These are phyloP conservation scores for Sycobia sp. DNA, from an alignment of 1,140 invertebrate species.

Conservation along the genomic window DNA sequence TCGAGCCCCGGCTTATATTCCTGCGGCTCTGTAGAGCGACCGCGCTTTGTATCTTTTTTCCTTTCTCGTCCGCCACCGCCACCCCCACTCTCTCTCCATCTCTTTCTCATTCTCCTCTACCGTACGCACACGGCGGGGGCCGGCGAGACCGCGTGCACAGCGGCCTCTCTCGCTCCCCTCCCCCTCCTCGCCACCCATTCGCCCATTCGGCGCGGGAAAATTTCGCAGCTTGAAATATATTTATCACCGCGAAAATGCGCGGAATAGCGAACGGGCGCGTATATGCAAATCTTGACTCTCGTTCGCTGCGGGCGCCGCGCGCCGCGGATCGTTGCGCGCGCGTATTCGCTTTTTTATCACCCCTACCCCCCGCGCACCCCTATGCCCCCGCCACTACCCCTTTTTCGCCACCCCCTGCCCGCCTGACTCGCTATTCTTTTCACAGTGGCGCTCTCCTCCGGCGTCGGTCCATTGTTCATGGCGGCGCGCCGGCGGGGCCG, in stretches of 20 bases:
- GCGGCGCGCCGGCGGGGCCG: no score
- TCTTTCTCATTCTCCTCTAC: no score
- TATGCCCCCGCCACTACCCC: neutral
- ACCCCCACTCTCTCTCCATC: no score
- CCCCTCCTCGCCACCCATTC: slow-evolving; percentile 10
- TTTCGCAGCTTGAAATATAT: slow-evolving; percentile 47
- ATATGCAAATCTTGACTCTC: slow-evolving; percentile 48
- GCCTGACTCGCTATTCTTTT: neutral
- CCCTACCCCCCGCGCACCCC: slow-evolving; percentile 1
- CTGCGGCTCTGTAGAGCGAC: neutral
- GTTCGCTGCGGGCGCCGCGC: no score
- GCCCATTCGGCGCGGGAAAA: slow-evolving; percentile 33
- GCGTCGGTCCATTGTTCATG: slow-evolving; percentile 8
- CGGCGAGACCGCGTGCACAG: neutral
- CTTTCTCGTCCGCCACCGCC: no score
- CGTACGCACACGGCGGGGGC: no score
- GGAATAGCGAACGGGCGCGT: slow-evolving; percentile 39
- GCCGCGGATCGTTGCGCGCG: no score
- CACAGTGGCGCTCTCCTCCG: neutral
- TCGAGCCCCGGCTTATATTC: slow-evolving; percentile 41
- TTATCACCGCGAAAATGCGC: slow-evolving; percentile 46
- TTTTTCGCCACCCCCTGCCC: slow-evolving; percentile 13
- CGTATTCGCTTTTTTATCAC: slow-evolving; percentile 20
- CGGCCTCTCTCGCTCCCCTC: neutral
- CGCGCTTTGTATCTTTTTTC: no score